phyloP scores from a whole-genome alignment of 2,888 invertebrate genomes.

The Slavum lentiscoides region DNA sequence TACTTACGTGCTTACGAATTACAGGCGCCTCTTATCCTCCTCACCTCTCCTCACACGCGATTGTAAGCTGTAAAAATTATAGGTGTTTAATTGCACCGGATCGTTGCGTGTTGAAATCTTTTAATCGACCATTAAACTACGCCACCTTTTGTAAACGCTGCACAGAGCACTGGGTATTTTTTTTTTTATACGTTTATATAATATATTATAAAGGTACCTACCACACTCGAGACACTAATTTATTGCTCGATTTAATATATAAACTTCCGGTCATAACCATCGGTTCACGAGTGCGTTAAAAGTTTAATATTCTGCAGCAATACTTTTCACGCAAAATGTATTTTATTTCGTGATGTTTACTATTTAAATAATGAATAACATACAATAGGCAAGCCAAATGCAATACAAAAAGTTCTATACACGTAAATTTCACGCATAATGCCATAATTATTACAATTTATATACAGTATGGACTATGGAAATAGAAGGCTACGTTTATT shows the following conservation, averaged over 20 bases:
- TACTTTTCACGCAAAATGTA: not conserved
- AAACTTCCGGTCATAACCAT: not conserved
- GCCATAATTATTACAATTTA: no score
- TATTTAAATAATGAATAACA: not conserved
- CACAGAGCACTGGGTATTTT: not conserved
- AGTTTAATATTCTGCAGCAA: not conserved
- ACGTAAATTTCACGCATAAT: no score
- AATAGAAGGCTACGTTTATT: no score
- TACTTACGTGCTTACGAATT: no score
- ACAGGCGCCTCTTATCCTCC: no score
- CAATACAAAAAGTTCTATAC: no score
- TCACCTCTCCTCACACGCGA: not conserved
- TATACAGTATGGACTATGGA: no score
- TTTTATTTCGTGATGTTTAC: not conserved
- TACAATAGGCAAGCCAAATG: no score
- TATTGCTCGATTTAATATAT: not conserved
- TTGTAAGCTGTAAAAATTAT: not conserved
- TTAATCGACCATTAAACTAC: not conserved
- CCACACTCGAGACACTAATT: not conserved
- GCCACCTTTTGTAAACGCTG: not conserved
- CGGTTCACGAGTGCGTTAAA: not conserved
- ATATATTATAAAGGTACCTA: not conserved
- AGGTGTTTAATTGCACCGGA: conserved; percentile 1
- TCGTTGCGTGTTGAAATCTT: not conserved
- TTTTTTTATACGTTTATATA: not conserved